Evolutionary conservation across 1,140 invertebrate species (phyloP).

Genomic region (Papilio helenus): DNA sequence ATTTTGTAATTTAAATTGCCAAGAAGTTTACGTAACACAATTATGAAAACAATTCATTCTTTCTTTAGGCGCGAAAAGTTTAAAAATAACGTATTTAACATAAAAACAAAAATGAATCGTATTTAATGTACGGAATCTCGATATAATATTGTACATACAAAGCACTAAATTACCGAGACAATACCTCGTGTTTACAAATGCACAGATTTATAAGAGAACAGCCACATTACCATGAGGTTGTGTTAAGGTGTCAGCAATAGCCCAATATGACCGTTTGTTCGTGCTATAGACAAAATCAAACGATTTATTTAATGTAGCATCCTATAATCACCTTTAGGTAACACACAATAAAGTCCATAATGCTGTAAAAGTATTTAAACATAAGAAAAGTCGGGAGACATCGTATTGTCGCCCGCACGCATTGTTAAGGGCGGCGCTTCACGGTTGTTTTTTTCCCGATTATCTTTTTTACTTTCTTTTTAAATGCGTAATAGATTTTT

Average conservation of each 20-base stretch:
- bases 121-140: background rate
- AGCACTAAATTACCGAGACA: background rate
- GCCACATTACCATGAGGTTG: conserved; percentile 33
- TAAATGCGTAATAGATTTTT: conserved; percentile 23
- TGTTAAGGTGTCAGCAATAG: conserved; percentile 39
- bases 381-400: conserved; percentile 31
- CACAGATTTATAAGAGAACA: conserved; percentile 36
- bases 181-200: conserved; percentile 33
- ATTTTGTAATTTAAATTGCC: no score
- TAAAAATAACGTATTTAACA: background rate
- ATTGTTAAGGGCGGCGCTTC: conserved; percentile 36
- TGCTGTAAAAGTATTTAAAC: background rate
- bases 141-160: background rate
- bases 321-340: background rate
- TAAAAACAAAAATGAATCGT: background rate
- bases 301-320: conserved; percentile 26
- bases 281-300: conserved; percentile 40
- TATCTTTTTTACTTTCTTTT: conserved; percentile 26
- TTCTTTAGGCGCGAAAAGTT: background rate
- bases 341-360: background rate
- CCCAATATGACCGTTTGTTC: conserved; percentile 39
- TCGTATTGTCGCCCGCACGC: conserved; percentile 37
- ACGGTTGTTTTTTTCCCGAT: conserved; percentile 33
- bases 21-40: no score
- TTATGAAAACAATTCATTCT: background rate